Evolutionary conservation across 2,113 vertebrate genomes (phyloP).

Genomic region (Pionites leucogaster): DNA sequence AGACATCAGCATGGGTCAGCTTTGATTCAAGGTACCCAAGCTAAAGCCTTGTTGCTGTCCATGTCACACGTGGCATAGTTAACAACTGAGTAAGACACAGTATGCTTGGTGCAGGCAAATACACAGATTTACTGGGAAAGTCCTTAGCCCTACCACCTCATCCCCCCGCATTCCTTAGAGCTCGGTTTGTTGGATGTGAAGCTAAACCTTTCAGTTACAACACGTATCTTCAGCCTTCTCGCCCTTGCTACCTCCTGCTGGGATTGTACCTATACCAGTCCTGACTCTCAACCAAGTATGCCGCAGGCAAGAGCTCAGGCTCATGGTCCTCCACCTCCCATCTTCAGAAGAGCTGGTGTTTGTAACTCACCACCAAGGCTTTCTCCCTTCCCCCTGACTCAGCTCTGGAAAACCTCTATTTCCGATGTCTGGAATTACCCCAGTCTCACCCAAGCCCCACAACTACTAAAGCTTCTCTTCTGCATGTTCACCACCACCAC

Average conservation of each 20-base stretch:
- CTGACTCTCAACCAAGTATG: neutral
- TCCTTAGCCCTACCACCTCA: neutral
- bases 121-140: neutral
- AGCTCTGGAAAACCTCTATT: neutral
- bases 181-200: neutral
- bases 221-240: neutral
- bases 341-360: accelerated
- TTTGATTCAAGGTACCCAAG: accelerated
- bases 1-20: accelerated
- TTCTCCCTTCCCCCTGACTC: neutral
- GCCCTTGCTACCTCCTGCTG: neutral
- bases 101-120: accelerated
- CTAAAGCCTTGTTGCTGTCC: neutral
- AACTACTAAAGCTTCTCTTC: neutral
- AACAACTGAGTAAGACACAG: neutral
- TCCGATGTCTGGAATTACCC: neutral
- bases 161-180: neutral
- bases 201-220: neutral
- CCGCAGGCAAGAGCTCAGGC: neutral
- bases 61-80: accelerated
- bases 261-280: too few relatives aligned
- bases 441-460: neutral
- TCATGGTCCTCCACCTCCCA: neutral
- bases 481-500: neutral
- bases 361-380: neutral